phyloP scores from a whole-genome alignment of 2,888 invertebrate species.

The Cryptocephalus moraei region DNA sequence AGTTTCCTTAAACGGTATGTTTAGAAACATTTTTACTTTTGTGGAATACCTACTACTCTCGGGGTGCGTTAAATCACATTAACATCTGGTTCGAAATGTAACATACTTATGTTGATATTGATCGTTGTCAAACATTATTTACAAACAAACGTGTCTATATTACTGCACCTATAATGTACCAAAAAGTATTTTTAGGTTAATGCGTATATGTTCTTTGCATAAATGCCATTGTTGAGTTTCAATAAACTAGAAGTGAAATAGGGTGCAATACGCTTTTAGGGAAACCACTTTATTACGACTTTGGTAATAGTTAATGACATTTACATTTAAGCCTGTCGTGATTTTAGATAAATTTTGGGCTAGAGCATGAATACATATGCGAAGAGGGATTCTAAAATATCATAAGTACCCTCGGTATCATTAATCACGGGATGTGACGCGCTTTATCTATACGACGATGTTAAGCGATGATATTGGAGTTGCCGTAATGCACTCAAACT shows the following conservation, averaged over 20 bases:
- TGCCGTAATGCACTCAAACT: constrained; percentile 7
- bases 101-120: too few species aligned
- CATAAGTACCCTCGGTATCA: constrained; percentile 26
- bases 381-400: constrained; percentile 25
- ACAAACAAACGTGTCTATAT: too few species aligned
- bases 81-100: too few species aligned
- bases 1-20: too few species aligned
- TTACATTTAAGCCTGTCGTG: constrained; percentile 21
- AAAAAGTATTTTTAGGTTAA: too few species aligned
- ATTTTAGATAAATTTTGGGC: constrained; percentile 22
- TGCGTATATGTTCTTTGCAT: too few species aligned
- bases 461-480: constrained; percentile 5
- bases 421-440: constrained; percentile 32
- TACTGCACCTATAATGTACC: too few species aligned
- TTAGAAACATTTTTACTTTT: too few species aligned
- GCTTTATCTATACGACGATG: constrained; percentile 25
- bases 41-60: too few species aligned
- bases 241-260: constrained; percentile 3
- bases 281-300: constrained; percentile 21
- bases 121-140: too few species aligned
- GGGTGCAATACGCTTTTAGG: constrained; percentile 7
- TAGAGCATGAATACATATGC: constrained; percentile 19
- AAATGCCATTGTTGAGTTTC: constrained; percentile 4
- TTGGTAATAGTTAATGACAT: constrained; percentile 22
- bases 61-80: too few species aligned